These are phyloP conservation scores for Galerucella calmariensis DNA, from an alignment of 2,888 invertebrate genomes.

Conservation along the genomic window DNA sequence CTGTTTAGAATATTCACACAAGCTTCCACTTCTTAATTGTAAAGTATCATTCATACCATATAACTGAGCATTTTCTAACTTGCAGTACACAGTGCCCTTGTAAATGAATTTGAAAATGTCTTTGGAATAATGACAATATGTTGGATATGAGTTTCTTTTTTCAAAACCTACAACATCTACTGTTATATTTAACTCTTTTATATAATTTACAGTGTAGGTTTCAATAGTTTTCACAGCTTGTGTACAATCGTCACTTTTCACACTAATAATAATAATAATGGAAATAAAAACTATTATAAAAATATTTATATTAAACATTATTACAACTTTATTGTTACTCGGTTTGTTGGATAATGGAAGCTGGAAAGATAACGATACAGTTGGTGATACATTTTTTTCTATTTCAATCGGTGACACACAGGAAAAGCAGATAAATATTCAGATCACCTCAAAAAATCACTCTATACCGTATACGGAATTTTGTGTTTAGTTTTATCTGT, in stretches of 20 bases:
- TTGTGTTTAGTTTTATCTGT: neutral
- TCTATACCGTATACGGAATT: neutral
- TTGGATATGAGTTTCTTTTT: too few relatives aligned
- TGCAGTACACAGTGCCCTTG: neutral
- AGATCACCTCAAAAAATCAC: too few relatives aligned
- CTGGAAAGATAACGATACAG: neutral
- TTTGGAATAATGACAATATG: too few relatives aligned
- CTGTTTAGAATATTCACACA: neutral
- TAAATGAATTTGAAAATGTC: neutral
- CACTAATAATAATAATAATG: neutral
- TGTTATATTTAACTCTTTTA: neutral
- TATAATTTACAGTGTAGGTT: neutral
- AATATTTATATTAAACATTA: neutral
- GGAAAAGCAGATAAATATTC: neutral
- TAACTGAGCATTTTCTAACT: neutral
- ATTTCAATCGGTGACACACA: neutral
- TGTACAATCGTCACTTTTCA: constrained; percentile 4
- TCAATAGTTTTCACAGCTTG: neutral
- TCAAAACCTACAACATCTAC: neutral
- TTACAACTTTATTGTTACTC: neutral
- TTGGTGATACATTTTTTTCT: neutral
- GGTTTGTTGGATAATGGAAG: neutral
- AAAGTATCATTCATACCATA: neutral
- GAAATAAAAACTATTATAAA: neutral
- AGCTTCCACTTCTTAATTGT: neutral